Evolutionary conservation across 2,113 vertebrate species (phyloP).

Genomic region (Bubo blakistoni): DNA sequence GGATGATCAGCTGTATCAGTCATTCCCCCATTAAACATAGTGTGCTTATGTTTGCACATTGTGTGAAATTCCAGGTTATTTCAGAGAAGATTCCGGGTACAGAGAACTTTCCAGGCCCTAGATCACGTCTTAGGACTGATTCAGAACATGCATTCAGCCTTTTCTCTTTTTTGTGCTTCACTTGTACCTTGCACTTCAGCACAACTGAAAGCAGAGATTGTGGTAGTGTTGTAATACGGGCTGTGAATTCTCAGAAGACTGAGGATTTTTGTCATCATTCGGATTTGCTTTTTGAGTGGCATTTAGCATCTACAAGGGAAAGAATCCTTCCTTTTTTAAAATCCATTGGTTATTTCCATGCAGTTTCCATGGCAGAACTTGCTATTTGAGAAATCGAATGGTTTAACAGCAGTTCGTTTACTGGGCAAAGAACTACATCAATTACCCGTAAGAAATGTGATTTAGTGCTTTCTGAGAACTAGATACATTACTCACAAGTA

Average conservation of each 20-base stretch:
- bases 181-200: background rate
- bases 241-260: background rate
- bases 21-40: background rate
- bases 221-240: background rate
- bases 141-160: background rate
- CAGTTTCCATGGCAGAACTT: slow-evolving; percentile 16
- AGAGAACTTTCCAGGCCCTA: background rate
- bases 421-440: background rate
- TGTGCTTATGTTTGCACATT: background rate
- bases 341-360: background rate
- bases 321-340: background rate
- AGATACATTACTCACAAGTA: background rate
- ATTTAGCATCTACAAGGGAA: background rate
- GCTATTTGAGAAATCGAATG: background rate
- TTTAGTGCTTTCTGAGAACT: background rate
- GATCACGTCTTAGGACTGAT: background rate
- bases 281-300: background rate
- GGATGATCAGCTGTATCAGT: background rate
- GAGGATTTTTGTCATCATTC: background rate
- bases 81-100: background rate
- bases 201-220: background rate
- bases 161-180: background rate
- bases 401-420: slow-evolving; percentile 1
- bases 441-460: background rate
- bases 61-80: background rate